Percentiles rank a stretch among this genome's conserved stretches.
Conservation (phyloP, 2,113 vertebrate species). For the Coptodon rendalli region DNA sequence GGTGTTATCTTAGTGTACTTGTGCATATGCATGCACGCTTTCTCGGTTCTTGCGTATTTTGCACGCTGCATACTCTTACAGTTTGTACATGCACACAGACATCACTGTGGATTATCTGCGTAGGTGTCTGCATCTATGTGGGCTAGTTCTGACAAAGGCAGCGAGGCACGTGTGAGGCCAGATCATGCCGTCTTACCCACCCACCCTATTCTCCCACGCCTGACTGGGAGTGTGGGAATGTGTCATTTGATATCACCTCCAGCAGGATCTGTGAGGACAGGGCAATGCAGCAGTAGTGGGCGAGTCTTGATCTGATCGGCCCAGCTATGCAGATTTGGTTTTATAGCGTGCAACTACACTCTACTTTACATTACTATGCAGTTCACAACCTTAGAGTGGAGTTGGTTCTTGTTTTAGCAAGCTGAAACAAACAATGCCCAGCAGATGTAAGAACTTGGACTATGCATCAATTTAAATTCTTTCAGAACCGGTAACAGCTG, state of each 20-base stretch:
- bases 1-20: constrained; percentile 7
- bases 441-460: constrained; percentile 19
- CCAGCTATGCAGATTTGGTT: background rate
- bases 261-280: constrained; percentile 42
- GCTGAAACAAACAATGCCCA: constrained; percentile 14
- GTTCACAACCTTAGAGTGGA: background rate
- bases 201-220: constrained; percentile 6
- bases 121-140: constrained; percentile 16
- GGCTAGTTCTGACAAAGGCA: constrained; percentile 17
- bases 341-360: background rate
- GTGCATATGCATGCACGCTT: background rate
- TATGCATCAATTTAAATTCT: constrained; percentile 46
- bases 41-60: background rate
- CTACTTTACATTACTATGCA: background rate
- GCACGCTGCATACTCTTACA: background rate
- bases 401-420: constrained; percentile 6
- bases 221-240: constrained; percentile 57
- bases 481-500: constrained; percentile 44
- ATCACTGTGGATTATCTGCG: constrained; percentile 1
- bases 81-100: background rate
- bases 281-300: background rate
- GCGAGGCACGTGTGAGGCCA: constrained; percentile 22
- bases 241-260: constrained; percentile 49
- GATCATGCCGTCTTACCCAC: background rate
- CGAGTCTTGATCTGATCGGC: constrained; percentile 2